Base-by-base conservation (phyloP, 2,797 vertebrate genomes). In the Fringilla coelebs region DNA sequence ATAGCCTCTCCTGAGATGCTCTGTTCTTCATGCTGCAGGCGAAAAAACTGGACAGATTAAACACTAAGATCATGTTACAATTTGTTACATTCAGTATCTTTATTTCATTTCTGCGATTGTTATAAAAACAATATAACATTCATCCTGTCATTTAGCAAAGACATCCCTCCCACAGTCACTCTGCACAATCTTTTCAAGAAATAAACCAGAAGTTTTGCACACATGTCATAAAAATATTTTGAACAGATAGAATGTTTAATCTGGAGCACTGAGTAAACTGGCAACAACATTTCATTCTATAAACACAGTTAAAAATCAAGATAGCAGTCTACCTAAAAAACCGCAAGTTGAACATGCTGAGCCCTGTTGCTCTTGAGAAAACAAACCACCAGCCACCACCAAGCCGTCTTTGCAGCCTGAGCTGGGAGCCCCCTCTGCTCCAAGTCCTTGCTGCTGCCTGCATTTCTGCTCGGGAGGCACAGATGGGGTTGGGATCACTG, bases 91-190 rank as follows among this genome's bases (percentile, higher is more conserved):
- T 58, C 41, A 38, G 7, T 34, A 85, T 68, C 87, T 87, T 93
- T 95, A 95, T 94, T 96, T 89, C 28, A 80, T 36, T 93, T 92
- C 68, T 78, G 58, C 17, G 10, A 74, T 57, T 85, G 55, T 84
- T 86, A 75, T 13, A 85, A 66, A 60, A 90, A 38, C 31, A 74
- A 74, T 34, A 4, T 52, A 90, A 51, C 57, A 34, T 58, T 63
- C 28, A 82, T 51, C 48, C 48, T 79, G 81, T 76, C 41, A 22
- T 14, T 86, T 84, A 91, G 51, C 36, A 84, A 85, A 92, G 52
- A 41, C 13, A 32, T 51, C 89, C 73, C 80, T 72, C 78, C 61
- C 62, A 51, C 36, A 63, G 45, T 52, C 49, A 66, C 32, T 10
- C 62, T n/a, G 73, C 38, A 49, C 26, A 77, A 55, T 34, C 22